A percentile compares a stretch with the other conserved stretches of the same genome.
phyloP scores from a whole-genome alignment of 2,797 vertebrate species.

The Rhinophrynus dorsalis region DNA sequence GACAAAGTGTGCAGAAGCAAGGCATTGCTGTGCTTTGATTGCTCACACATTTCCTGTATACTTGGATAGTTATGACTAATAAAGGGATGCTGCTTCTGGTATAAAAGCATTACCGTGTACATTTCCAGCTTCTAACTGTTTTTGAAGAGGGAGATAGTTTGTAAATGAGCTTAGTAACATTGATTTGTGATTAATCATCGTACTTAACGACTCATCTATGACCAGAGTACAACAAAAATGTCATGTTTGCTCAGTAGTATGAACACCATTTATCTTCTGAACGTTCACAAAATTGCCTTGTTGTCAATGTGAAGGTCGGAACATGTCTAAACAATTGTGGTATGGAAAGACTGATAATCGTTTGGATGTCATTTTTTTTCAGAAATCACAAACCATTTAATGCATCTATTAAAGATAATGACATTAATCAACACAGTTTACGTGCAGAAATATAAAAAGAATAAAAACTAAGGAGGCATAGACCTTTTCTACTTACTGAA shows the following conservation, averaged over 20 bases:
- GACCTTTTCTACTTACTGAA: slow-evolving; percentile 16
- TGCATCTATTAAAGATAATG: slow-evolving; percentile 21
- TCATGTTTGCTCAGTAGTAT: slow-evolving; percentile 69
- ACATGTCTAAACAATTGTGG: slow-evolving; percentile 48
- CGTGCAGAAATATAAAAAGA: slow-evolving; percentile 12
- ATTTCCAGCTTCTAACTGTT: slow-evolving; percentile 64
- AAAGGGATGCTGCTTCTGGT: slow-evolving; percentile 64
- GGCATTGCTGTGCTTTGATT: slow-evolving; percentile 70
- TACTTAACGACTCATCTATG: slow-evolving; percentile 71
- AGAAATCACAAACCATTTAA: slow-evolving; percentile 25
- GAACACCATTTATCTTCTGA: slow-evolving; percentile 68
- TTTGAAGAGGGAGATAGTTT: slow-evolving; percentile 65
- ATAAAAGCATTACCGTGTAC: slow-evolving; percentile 73
- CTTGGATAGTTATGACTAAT: slow-evolving; percentile 61
- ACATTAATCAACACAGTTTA: slow-evolving; percentile 29
- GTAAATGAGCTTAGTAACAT: slow-evolving; percentile 70
- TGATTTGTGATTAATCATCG: slow-evolving; percentile 76
- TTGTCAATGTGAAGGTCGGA: slow-evolving; percentile 59
- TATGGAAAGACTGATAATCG: slow-evolving; percentile 52
- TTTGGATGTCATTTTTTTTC: slow-evolving; percentile 14
- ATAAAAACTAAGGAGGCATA: too few relatives aligned
- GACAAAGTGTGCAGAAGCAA: slow-evolving; percentile 63
- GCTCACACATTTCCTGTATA: slow-evolving; percentile 66
- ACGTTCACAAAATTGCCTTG: slow-evolving; percentile 64
- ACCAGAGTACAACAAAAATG: slow-evolving; percentile 68